Base-by-base conservation (phyloP, 2,888 invertebrate species). In the Epistrophe grossulariae region DNA sequence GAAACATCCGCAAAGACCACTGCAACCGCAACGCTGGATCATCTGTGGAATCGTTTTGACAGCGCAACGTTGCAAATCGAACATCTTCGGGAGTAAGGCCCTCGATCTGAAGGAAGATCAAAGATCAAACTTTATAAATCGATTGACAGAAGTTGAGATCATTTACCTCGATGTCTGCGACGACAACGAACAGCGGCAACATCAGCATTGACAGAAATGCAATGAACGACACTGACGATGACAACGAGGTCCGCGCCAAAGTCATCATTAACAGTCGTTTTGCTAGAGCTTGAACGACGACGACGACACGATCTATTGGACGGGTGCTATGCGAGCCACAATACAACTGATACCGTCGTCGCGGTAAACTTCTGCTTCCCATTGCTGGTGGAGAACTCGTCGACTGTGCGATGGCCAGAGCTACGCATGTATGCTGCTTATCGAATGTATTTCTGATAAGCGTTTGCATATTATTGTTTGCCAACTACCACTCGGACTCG, bases 1-100 rank as follows among this genome's bases (percentile, higher is more conserved):
- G 89, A 83, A 89, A 90, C 68, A 87, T 89, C 40, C 88, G 79
- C 79, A 79, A 71, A 43, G 82, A 76, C 90, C 90, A 90, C 19
- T 81, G 71, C 17, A 66, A 10, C 19, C 74, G 83, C 72, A 79
- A 24, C 59, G 64, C 17, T 0, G 89, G 88, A 68, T 85, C 74
- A 13, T 43, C 28, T 6, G 76, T 70, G 11, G 89, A 89, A 35
- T 89, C 87, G 45, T 89, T 84, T 40, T 83, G 84, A 48, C 90
- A 90, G 19, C 89, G 89, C 9, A 70, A 11, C 13, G 82, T 84
- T 1, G 89, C 89, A 80, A 88, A 89, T 8, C 89, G 88, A 15
- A 88, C 77, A 57, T 88, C 88, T 79, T 88, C 89, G 31, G 88
- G 88, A 31, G 89, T 89, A 57, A 76, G 72, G 45, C 52, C 66